phyloP scores from a whole-genome alignment of 2,888 invertebrate genomes.

The Altica lythri region DNA sequence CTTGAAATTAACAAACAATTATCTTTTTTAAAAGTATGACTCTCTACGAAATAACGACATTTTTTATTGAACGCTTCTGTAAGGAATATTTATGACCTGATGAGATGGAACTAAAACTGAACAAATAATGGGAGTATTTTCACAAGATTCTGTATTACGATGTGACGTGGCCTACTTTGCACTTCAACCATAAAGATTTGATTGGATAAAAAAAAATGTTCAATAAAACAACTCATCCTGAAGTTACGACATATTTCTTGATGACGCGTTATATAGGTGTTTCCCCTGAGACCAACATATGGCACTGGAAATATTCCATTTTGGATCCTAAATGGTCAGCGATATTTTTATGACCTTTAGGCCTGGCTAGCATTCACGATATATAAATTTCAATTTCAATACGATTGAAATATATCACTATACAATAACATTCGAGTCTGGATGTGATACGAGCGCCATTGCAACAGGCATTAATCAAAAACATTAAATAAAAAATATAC shows the following conservation, averaged over 20 bases:
- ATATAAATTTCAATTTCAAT: slow-evolving; percentile 2
- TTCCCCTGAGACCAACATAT: slow-evolving; percentile 4
- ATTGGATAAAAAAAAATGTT: slow-evolving; percentile 11
- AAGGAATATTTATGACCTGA: no score
- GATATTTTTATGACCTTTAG: slow-evolving; percentile 1
- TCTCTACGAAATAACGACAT: no score
- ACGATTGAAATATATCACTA: background rate
- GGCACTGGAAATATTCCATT: slow-evolving; percentile 8
- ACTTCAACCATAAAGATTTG: slow-evolving; percentile 2
- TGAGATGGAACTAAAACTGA: no score
- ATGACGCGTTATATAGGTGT: slow-evolving; percentile 9
- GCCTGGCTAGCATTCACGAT: background rate
- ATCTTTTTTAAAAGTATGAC: no score
- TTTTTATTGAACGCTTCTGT: no score
- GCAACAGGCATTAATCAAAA: background rate
- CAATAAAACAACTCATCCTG: slow-evolving; percentile 11
- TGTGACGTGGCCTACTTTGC: background rate
- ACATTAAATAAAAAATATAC: slow-evolving; percentile 3
- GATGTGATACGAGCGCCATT: background rate
- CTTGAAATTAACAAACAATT: no score
- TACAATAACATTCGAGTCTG: background rate
- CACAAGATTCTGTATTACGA: no score
- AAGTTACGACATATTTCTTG: slow-evolving; percentile 11
- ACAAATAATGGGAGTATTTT: no score
- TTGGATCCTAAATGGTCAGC: slow-evolving; percentile 5